phyloP scores from a whole-genome alignment of 2,113 vertebrate genomes.

The Apteryx owenii region DNA sequence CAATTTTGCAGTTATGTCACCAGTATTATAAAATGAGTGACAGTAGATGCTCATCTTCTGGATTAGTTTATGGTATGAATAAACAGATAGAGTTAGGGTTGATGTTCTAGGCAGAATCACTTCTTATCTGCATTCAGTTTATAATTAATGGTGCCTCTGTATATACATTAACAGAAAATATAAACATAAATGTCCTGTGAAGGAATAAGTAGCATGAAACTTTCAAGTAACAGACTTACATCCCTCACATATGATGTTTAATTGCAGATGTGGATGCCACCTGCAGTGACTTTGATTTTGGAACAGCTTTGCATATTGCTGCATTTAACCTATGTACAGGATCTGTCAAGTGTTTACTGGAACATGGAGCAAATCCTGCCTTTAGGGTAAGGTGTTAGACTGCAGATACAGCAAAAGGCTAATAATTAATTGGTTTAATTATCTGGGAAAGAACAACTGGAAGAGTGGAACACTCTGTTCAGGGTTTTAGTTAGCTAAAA shows the following conservation, averaged over 20 bases:
- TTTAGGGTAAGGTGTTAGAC: constrained; percentile 87
- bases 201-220: neutral
- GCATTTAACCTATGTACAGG: constrained; percentile 93
- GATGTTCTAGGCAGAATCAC: neutral
- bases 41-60: neutral
- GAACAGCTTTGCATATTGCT: constrained; percentile 95
- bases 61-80: neutral
- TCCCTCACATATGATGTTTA: constrained; percentile 48
- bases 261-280: constrained; percentile 94
- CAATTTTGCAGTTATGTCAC: neutral
- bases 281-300: constrained; percentile 98
- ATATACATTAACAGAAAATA: neutral
- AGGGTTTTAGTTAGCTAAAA: neutral
- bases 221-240: neutral
- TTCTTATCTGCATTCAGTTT: neutral
- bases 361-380: constrained; percentile 93
- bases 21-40: neutral
- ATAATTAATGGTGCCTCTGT: neutral
- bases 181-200: neutral
- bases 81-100: neutral
- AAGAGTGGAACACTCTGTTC: neutral
- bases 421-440: neutral
- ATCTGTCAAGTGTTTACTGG: constrained; percentile 90
- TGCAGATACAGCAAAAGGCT: neutral
- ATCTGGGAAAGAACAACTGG: neutral